phyloP scores from a whole-genome alignment of 2,888 invertebrate genomes.

The Idaea aversata region DNA sequence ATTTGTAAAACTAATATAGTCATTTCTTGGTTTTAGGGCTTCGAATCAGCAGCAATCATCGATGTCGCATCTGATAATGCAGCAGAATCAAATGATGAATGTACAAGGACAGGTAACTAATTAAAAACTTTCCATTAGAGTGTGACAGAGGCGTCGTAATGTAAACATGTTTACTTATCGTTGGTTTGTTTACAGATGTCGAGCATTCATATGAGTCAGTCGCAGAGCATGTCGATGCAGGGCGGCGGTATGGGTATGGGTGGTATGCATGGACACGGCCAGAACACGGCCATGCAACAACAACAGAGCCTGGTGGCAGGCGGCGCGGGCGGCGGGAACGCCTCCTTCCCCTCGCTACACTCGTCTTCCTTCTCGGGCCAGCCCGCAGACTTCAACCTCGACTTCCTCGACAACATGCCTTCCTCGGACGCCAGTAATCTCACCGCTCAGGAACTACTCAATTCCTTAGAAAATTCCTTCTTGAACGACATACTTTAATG shows the following conservation, averaged over 20 bases:
- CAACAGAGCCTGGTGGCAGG: neutral
- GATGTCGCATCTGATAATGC: constrained; percentile 76
- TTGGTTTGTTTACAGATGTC: constrained; percentile 72
- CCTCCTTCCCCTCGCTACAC: constrained; percentile 56
- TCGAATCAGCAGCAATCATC: constrained; percentile 75
- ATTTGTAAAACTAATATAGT: neutral
- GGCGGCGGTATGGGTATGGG: constrained; percentile 43
- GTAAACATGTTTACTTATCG: constrained; percentile 4
- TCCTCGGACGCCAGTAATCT: constrained; percentile 87
- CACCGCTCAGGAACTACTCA: constrained; percentile 90
- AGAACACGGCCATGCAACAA: neutral
- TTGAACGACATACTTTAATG: constrained; percentile 82
- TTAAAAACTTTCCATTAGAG: constrained; percentile 4
- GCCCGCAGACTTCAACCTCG: constrained; percentile 87
- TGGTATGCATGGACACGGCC: constrained; percentile 38
- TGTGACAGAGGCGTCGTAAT: constrained; percentile 8
- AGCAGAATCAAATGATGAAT: constrained; percentile 78
- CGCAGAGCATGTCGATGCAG: constrained; percentile 82
- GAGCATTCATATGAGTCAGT: constrained; percentile 86
- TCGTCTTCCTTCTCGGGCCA: constrained; percentile 74
- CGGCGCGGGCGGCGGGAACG: constrained; percentile 25
- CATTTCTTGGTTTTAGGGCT: constrained; percentile 43
- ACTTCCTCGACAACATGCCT: constrained; percentile 91
- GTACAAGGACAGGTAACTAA: constrained; percentile 72
- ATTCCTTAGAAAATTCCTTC: constrained; percentile 89